Percentiles rank a stretch among this genome's conserved stretches.
Evolutionary conservation across 2,797 vertebrate species (phyloP).

Genomic region (Sylvia borin): DNA sequence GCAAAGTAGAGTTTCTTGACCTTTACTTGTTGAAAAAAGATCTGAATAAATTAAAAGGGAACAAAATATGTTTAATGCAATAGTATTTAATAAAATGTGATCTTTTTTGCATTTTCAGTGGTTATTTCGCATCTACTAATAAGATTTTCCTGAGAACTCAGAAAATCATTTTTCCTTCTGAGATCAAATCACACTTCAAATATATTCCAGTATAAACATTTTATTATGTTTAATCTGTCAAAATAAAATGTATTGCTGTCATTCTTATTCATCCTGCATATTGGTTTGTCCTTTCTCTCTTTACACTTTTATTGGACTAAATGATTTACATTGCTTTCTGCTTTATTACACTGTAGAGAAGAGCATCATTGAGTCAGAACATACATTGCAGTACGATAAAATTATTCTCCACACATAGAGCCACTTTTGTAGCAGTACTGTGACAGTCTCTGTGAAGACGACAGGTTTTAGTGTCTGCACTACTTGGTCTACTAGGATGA

Average conservation of each 20-base stretch:
- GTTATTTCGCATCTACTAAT: not conserved
- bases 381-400: constrained; percentile 57
- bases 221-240: constrained; percentile 75
- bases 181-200: constrained; percentile 64
- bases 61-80: not conserved
- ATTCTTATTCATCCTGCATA: constrained; percentile 68
- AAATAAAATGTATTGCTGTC: constrained; percentile 62
- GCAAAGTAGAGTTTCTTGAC: not conserved
- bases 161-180: constrained; percentile 27
- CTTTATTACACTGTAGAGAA: constrained; percentile 67
- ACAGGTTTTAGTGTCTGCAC: constrained; percentile 35
- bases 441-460: not conserved
- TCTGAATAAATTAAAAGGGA: not conserved
- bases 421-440: not conserved
- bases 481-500: constrained; percentile 10
- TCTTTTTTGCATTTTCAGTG: not conserved
- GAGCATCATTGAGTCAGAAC: constrained; percentile 60
- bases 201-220: constrained; percentile 72
- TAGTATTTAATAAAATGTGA: not conserved
- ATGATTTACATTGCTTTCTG: constrained; percentile 58
- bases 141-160: constrained; percentile 8
- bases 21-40: not conserved
- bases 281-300: constrained; percentile 69
- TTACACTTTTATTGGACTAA: constrained; percentile 52
- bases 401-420: constrained; percentile 63